phyloP scores from a whole-genome alignment of 2,888 invertebrate genomes.

The Hydrotaea cyrtoneurina region DNA sequence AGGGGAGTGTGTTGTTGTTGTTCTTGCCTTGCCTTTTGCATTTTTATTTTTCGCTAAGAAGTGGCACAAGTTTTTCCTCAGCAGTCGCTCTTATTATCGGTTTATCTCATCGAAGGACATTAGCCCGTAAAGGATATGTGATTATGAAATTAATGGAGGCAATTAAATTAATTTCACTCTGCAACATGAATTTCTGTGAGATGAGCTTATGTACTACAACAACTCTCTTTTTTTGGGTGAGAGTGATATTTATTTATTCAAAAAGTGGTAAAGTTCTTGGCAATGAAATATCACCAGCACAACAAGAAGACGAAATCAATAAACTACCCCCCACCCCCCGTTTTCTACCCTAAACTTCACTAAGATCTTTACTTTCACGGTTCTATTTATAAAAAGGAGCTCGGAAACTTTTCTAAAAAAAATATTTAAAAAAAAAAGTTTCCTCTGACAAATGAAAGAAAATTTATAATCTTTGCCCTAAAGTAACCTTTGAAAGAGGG shows the following conservation, averaged over 20 bases:
- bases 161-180: constrained; percentile 17
- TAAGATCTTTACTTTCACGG: too few species aligned
- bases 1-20: constrained; percentile 43
- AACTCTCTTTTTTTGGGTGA: too few species aligned
- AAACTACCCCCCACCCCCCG: too few species aligned
- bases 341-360: too few species aligned
- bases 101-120: constrained; percentile 23
- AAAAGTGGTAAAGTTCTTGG: too few species aligned
- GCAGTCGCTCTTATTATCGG: constrained; percentile 8
- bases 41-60: background rate
- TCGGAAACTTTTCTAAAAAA: too few species aligned
- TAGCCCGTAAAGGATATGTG: constrained; percentile 15
- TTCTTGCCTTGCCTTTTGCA: background rate
- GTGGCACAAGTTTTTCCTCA: background rate
- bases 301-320: background rate
- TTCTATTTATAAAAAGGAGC: too few species aligned
- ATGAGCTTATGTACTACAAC: background rate
- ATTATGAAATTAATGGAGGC: constrained; percentile 3
- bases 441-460: too few species aligned
- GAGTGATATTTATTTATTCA: too few species aligned
- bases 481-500: too few species aligned
- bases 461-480: too few species aligned
- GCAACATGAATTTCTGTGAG: background rate
- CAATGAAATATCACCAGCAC: background rate
- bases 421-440: too few species aligned